These are phyloP conservation scores for Pyrrhosoma nymphula DNA, from an alignment of 2,888 invertebrate species.

Conservation along the genomic window DNA sequence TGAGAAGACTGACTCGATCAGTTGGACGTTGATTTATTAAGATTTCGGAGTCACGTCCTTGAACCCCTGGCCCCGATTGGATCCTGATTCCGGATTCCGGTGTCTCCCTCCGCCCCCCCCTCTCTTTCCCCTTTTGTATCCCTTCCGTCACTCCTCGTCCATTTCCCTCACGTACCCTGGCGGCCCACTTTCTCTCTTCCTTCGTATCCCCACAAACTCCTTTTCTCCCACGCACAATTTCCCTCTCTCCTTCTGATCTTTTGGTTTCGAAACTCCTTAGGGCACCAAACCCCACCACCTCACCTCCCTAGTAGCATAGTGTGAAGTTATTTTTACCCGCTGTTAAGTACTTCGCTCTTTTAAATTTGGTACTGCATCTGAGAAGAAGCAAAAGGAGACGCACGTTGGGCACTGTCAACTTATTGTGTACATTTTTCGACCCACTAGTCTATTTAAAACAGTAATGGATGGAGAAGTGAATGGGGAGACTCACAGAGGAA, in stretches of 20 bases:
- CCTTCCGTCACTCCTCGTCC: neutral
- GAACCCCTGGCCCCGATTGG: neutral
- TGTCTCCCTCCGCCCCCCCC: neutral
- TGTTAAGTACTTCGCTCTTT: too few relatives aligned
- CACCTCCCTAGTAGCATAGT: too few relatives aligned
- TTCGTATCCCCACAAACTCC: neutral
- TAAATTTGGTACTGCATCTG: too few relatives aligned
- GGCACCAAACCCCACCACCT: too few relatives aligned
- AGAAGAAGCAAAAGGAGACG: too few relatives aligned
- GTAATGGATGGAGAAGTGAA: too few relatives aligned
- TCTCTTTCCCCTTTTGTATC: neutral
- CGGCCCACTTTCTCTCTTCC: neutral
- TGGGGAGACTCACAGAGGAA: too few relatives aligned
- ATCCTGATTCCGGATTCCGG: neutral
- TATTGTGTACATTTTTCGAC: too few relatives aligned
- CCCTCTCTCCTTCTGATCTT: neutral
- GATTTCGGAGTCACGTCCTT: neutral
- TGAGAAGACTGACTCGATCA: too few relatives aligned
- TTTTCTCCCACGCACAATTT: neutral
- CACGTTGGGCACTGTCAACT: too few relatives aligned
- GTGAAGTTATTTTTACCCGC: too few relatives aligned
- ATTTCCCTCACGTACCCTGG: neutral
- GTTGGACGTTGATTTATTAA: neutral
- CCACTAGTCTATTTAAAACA: too few relatives aligned
- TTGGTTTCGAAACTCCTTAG: neutral